Base-by-base conservation (phyloP, 2,113 vertebrate genomes). In the Triplophysa rosa region DNA sequence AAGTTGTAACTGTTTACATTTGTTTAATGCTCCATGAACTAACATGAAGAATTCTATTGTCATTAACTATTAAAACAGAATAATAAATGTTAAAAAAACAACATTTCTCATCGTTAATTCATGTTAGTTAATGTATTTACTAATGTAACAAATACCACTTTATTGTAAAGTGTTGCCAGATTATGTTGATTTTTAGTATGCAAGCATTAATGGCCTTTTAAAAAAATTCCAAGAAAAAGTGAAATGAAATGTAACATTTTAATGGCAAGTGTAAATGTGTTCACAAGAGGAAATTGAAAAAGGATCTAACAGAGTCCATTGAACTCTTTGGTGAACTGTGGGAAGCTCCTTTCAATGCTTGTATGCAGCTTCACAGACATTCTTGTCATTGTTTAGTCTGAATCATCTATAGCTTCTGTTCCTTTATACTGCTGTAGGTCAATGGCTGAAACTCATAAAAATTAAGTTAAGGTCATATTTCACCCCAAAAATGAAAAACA, bases 351-450 rank as follows among this genome's bases (percentile, higher is more conserved):
- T 37, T 6, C 17, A 77, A 54, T n/a, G 26, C 61, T 76, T 68
- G 56, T 68, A 69, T 75, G 56, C 33, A 3, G 9, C 54, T 56
- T 45, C 23, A 3, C 19, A 47, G 21, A 74, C 14, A 26, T 70
- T 63, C 47, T 80, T 49, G 59, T 5, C 42, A 68, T 64, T 21
- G 40, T 80, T 17, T 56, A 66, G 54, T 67, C 9, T 64, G 79
- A 84, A 78, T 81, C 79, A 64, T 78, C 56, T 72, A 47, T 8
- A 52, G 24, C 64, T 37, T 58, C 65, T 69, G 47, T 80, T 81
- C 68, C 74, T 84, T 16, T 84, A 37, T 7, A 67, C 13, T 17
- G 10, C 54, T 66, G 0, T 71, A 42, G 4, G 4, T 21, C 47
- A 68, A 65, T 65, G 40, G 49, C 16, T 75, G 49, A 47, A 59